Conservation (phyloP, 2,797 vertebrate species). For the Poeciliopsis gracilis region DNA sequence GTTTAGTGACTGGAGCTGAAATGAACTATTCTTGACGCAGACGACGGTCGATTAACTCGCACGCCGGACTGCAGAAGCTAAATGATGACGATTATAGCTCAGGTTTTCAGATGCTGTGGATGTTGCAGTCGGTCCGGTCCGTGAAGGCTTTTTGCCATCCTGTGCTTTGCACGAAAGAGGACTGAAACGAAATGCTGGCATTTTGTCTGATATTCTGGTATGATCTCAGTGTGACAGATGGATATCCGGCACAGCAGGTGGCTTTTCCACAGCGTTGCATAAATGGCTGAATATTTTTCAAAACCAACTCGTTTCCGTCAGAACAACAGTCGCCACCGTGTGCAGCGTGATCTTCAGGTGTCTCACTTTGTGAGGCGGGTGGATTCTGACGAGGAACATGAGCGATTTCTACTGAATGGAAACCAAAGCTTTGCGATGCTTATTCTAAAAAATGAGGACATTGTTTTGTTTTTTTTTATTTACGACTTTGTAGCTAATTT, state of each 20-base stretch:
- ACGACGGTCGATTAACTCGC: background rate
- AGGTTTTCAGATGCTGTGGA: background rate
- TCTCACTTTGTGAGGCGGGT: too few relatives aligned
- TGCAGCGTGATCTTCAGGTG: background rate
- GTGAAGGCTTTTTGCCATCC: background rate
- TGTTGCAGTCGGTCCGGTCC: background rate
- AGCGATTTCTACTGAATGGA: background rate
- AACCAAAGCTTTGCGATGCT: background rate
- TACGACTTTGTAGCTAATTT: background rate
- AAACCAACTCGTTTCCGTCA: conserved; percentile 2
- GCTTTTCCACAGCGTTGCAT: conserved; percentile 46
- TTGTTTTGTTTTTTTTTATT: background rate
- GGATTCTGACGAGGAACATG: background rate
- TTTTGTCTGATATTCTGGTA: background rate
- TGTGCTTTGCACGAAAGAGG: background rate
- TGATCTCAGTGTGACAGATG: conserved; percentile 68
- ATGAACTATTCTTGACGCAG: too few relatives aligned
- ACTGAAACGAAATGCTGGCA: background rate
- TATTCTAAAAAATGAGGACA: background rate
- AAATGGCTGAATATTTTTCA: conserved; percentile 19
- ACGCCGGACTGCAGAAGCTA: background rate
- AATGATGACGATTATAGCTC: background rate
- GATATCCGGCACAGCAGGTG: conserved; percentile 40
- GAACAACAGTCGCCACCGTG: background rate
- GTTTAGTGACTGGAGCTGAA: background rate